Evolutionary conservation across 2,113 vertebrate species (phyloP), one percentile per base, ranked within the genome.

Genomic region (Notechis scutatus): DNA sequence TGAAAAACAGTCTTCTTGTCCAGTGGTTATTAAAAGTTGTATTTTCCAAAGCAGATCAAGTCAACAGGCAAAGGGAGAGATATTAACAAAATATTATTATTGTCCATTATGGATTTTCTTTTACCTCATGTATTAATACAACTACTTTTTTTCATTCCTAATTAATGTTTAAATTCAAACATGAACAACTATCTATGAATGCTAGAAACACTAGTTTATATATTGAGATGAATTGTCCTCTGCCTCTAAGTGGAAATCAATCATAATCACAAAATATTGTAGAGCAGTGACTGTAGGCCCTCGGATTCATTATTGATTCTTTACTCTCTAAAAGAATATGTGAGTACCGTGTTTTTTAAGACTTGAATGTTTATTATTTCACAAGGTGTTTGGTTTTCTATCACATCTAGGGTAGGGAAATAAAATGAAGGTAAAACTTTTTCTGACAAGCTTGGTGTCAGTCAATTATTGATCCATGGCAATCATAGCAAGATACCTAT

Each of bases 181-280:
- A 81, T 59, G 15, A 92, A 20, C 88, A 93, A 59, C 85, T 64
- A 57, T 42, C 42, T 86, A 21, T 90, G 90, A 54, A 94, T 94
- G 12, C 39, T 92, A 69, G 18, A n/a, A 11, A 52, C 93, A 42
- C n/a, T 47, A 24, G 81, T 87, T 88, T 4, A 85, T 42, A 94
- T 88, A 94, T 88, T 57, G 21, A n/a, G 59, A 57, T 92, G 56
- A 93, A 94, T 92, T 94, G 42, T 90, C n/a, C 52, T 57, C 64
- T 89, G 9, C 56, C 12, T 94, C 7, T 92, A 50, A 26, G 64
- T 86, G 90, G 34, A 93, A 94, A 94, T 96, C 89, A 94, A 29
- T 95, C 92, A 88, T 55, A n/a, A 90, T 57, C 0, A 0, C 4
- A 90, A 93, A 93, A 95, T 89, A 92, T 90, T 91, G 88, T 15